Percentiles rank a stretch among this genome's conserved stretches.
These are phyloP conservation scores for Notolepis coatsorum DNA, from an alignment of 2,797 vertebrate species.

Conservation along the genomic window DNA sequence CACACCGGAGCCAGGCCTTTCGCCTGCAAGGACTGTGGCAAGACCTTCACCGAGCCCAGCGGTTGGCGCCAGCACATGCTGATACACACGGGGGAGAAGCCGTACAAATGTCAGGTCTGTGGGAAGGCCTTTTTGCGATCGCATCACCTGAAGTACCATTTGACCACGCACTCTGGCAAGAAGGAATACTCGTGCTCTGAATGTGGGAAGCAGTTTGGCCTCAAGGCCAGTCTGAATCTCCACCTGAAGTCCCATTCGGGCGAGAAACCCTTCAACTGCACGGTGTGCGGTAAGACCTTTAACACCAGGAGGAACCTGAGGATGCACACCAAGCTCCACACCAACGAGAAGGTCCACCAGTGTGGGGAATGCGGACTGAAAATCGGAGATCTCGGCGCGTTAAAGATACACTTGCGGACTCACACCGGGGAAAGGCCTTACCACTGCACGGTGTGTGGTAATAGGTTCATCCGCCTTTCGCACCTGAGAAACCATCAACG, in stretches of 20 bases:
- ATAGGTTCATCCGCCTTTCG: conserved; percentile 76
- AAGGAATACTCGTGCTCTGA: conserved; percentile 78
- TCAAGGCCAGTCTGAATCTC: conserved; percentile 75
- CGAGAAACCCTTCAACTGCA: conserved; percentile 78
- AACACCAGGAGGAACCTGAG: conserved; percentile 74
- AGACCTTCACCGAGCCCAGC: conserved; percentile 76
- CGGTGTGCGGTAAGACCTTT: conserved; percentile 77
- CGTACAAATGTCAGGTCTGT: conserved; percentile 79
- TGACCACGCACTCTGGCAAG: conserved; percentile 79
- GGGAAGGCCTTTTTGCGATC: conserved; percentile 77
- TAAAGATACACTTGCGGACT: conserved; percentile 80
- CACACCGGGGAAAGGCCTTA: conserved; percentile 82
- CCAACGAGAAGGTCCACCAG: conserved; percentile 74
- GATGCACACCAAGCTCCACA: conserved; percentile 80
- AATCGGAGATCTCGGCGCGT: conserved; percentile 74
- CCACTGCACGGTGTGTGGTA: conserved; percentile 80
- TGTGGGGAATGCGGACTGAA: conserved; percentile 81
- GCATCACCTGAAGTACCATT: conserved; percentile 77
- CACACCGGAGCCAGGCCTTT: conserved; percentile 82
- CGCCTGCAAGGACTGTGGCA: conserved; percentile 79
- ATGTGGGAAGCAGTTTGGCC: conserved; percentile 81
- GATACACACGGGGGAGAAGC: conserved; percentile 79
- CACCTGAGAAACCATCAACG: conserved; percentile 83
- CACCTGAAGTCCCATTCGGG: conserved; percentile 79
- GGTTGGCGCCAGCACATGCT: conserved; percentile 77